Percentiles rank a stretch among this genome's conserved stretches.
Evolutionary conservation across 2,888 invertebrate genomes (phyloP).

Genomic region (Buathra laborator): DNA sequence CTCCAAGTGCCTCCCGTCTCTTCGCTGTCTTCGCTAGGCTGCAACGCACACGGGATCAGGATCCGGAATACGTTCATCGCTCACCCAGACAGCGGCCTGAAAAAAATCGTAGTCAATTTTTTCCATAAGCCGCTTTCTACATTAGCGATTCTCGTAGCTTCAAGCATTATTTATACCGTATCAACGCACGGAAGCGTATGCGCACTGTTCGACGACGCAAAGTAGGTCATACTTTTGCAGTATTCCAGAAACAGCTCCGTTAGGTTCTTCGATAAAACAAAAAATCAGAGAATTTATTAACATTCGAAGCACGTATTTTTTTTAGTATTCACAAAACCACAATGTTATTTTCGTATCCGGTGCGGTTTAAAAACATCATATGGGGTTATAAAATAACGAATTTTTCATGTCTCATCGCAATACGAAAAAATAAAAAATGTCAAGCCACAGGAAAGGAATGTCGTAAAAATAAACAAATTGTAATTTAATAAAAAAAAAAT

Average conservation of each 20-base stretch:
- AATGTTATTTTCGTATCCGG: too few species aligned
- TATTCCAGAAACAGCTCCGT: background rate
- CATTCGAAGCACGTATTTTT: too few species aligned
- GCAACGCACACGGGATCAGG: constrained; percentile 87
- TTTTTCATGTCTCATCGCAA: background rate
- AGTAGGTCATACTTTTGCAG: constrained; percentile 45
- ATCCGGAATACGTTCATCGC: constrained; percentile 88
- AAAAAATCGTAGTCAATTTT: constrained; percentile 54
- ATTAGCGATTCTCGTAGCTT: background rate
- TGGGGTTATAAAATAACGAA: background rate
- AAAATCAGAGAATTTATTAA: background rate
- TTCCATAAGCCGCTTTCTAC: background rate
- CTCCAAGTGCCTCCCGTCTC: constrained; percentile 73
- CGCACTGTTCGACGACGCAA: background rate
- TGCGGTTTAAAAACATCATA: background rate
- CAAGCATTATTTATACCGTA: background rate
- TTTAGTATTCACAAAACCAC: too few species aligned
- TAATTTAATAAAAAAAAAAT: background rate
- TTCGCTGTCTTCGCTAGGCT: constrained; percentile 85
- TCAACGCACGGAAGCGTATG: background rate
- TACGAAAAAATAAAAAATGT: background rate
- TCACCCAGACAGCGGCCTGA: constrained; percentile 87
- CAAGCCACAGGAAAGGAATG: background rate
- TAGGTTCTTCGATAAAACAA: background rate
- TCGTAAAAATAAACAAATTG: too few species aligned